A percentile compares a stretch with the other conserved stretches of the same genome.
Evolutionary conservation across 2,888 invertebrate species (phyloP).

Genomic region (Rhingia campestris): DNA sequence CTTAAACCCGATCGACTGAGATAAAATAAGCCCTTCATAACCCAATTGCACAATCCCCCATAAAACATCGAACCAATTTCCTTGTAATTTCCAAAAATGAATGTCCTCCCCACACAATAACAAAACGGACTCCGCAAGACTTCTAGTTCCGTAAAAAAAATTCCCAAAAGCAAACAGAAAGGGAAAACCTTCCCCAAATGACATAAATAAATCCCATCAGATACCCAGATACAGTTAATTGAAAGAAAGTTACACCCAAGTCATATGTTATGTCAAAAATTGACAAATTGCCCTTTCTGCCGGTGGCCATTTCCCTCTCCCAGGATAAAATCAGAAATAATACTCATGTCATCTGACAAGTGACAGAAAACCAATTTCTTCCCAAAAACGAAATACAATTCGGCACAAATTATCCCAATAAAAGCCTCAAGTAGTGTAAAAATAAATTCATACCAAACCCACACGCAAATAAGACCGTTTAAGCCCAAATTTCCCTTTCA

Average conservation of each 20-base stretch:
- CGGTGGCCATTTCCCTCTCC: constrained; percentile 5
- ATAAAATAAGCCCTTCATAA: too few relatives aligned
- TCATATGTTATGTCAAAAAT: constrained; percentile 4
- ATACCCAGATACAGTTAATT: too few relatives aligned
- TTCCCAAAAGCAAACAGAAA: too few relatives aligned
- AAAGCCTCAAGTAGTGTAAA: constrained; percentile 36
- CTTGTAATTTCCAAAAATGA: too few relatives aligned
- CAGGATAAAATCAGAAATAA: neutral
- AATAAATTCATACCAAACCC: constrained; percentile 32
- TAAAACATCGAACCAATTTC: too few relatives aligned
- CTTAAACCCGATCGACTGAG: too few relatives aligned
- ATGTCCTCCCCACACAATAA: too few relatives aligned
- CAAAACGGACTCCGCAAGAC: too few relatives aligned
- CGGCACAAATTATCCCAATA: constrained; percentile 55
- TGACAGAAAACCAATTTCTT: constrained; percentile 57
- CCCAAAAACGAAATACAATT: neutral
- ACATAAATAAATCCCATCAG: too few relatives aligned
- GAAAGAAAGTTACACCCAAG: neutral
- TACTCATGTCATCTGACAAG: constrained; percentile 37
- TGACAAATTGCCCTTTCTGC: constrained; percentile 21
- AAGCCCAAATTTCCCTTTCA: constrained; percentile 72
- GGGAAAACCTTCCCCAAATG: too few relatives aligned
- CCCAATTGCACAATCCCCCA: too few relatives aligned
- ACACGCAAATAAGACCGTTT: constrained; percentile 43
- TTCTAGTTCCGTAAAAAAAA: too few relatives aligned